These are phyloP conservation scores for Muscicapa comitata DNA, from an alignment of 2,797 vertebrate genomes.

Conservation along the genomic window DNA sequence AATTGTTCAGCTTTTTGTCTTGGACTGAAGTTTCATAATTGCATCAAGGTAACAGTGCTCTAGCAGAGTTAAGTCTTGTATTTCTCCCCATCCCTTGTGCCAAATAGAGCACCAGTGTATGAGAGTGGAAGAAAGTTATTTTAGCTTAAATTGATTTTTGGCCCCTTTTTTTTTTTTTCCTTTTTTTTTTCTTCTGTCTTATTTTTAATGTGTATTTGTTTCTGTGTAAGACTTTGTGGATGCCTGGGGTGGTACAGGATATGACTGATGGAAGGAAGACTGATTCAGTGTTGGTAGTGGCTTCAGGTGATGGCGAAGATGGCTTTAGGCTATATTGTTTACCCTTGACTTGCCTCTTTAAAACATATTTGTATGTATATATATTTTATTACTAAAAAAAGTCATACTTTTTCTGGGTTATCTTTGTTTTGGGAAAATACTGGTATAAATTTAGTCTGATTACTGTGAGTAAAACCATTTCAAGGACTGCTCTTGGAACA, in stretches of 20 bases:
- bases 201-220: not conserved
- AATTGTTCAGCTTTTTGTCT: constrained; percentile 9
- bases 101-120: not conserved
- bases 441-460: not conserved
- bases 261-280: not conserved
- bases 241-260: not conserved
- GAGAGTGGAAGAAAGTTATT: not conserved
- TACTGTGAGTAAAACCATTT: not conserved
- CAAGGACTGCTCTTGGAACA: not conserved
- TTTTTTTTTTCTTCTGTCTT: not conserved
- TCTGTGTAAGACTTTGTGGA: not conserved
- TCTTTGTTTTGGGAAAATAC: not conserved
- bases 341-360: not conserved
- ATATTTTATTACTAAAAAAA: not conserved
- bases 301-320: not conserved
- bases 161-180: not conserved
- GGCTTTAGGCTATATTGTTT: not conserved
- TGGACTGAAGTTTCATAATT: not conserved
- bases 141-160: not conserved
- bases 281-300: not conserved
- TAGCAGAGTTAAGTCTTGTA: not conserved
- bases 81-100: not conserved
- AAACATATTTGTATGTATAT: not conserved
- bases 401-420: not conserved
- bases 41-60: not conserved